A percentile compares a stretch with the other conserved stretches of the same genome.
Conservation (phyloP, 2,797 vertebrate genomes). For the Rhinogobio ventralis region DNA sequence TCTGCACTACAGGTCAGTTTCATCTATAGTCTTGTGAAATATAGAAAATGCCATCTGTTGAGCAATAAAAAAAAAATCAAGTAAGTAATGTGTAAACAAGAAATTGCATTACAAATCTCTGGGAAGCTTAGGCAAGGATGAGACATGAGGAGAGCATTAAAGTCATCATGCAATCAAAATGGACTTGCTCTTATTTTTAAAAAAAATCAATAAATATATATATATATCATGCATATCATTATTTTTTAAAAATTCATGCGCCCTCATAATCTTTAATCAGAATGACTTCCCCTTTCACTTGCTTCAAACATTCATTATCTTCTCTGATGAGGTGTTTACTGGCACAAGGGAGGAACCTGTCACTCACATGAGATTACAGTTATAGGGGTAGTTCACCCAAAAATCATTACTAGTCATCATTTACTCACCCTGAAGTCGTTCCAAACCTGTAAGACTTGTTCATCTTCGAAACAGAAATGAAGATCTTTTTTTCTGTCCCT, state of each 20-base stretch:
- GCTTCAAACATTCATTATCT: neutral
- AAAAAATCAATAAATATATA: no score
- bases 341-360: neutral
- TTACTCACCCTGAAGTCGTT: no score
- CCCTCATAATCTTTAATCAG: neutral
- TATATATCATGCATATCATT: neutral
- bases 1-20: neutral
- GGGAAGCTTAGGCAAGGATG: neutral
- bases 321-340: no score
- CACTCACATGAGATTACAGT: no score
- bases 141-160: neutral
- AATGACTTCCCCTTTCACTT: neutral
- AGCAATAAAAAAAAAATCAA: neutral
- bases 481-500: no score
- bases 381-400: no score
- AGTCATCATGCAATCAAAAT: neutral
- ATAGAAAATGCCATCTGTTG: neutral
- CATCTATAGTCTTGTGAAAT: neutral
- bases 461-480: no score
- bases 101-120: neutral
- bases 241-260: neutral
- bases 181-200: neutral
- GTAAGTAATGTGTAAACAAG: neutral
- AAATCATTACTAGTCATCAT: no score
- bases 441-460: no score